Base-by-base conservation (phyloP, 2,888 invertebrate species). In the Melanotus villosus region DNA sequence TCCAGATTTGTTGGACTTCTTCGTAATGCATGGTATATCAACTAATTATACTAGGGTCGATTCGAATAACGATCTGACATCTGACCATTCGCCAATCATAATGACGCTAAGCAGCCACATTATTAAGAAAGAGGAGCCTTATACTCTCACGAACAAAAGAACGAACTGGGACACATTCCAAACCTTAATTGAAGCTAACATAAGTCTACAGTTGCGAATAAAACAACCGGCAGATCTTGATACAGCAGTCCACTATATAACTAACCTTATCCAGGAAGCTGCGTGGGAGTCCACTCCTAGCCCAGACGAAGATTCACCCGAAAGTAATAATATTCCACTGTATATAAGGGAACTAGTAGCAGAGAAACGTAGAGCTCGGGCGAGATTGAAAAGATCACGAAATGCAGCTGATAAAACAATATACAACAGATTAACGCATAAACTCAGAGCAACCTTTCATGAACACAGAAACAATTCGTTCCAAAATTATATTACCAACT, bases 1-100 rank as follows among this genome's bases (percentile, higher is more conserved):
- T 18, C 77, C 78, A 7, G 75, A 78, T 16, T 34, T 76, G 12
- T 18, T 78, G 5, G 75, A 78, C 36, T 73, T 78, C 52, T 75
- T 72, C 54, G 60, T 77, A 1, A 59, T 65, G 1, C 73, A 76
- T 38, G 68, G 66, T 5, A 70, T 74, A 34, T 21, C 59, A 6
- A 12, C 32, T 26, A 68, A 62, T 10, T 67, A 70, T 30, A 63
- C 50, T 7, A 19, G 26, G 16, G 50, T 62, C 6, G 59, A 70
- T 47, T 52, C 62, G 4, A 5, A 38, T 72, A 10, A 41, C 2
- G 43, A 41, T 21, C 5, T 59, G 10, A 70, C 71, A 26, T 77
- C 76, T 0, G 74, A 76, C 34, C 75, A 76, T 26, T 68, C 73
- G 12, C 57, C 34, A 19, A 36, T 36, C 14, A 34, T 36, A 21